phyloP scores from a whole-genome alignment of 2,797 vertebrate genomes.

The Trachops cirrhosus region DNA sequence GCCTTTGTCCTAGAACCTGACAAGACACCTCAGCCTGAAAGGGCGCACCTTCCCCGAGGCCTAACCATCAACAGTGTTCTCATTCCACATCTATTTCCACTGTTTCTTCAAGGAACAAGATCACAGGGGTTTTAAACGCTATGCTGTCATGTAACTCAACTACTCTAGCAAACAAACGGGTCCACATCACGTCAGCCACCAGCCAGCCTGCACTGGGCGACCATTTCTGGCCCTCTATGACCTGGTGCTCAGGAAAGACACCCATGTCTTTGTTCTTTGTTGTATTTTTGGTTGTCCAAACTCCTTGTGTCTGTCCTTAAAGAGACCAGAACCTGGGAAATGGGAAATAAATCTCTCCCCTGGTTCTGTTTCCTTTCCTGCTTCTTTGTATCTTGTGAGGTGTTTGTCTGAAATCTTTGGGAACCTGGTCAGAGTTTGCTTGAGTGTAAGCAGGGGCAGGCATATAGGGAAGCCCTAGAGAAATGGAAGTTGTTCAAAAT shows the following conservation, averaged over 20 bases:
- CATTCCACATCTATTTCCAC: not conserved
- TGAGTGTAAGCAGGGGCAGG: not conserved
- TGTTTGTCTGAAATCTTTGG: not conserved
- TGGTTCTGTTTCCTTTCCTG: not conserved
- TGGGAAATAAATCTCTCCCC: not conserved
- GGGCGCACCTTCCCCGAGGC: no score
- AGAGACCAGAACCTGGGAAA: not conserved
- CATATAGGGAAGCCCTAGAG: not conserved
- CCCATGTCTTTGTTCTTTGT: not conserved
- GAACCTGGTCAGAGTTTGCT: no score
- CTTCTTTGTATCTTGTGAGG: not conserved
- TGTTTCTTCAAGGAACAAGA: not conserved
- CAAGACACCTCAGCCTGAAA: not conserved
- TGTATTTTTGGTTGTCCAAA: not conserved
- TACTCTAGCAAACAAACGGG: not conserved
- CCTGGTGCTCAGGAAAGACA: not conserved
- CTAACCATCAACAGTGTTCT: no score
- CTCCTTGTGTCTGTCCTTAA: not conserved
- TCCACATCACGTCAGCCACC: not conserved
- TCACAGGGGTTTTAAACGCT: not conserved
- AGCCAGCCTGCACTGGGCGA: no score
- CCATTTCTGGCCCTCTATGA: no score
- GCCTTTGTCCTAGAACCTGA: not conserved
- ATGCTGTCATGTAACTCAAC: not conserved
- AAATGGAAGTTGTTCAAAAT: not conserved